phyloP scores from a whole-genome alignment of 2,113 vertebrate genomes.

The Rostratula benghalensis region DNA sequence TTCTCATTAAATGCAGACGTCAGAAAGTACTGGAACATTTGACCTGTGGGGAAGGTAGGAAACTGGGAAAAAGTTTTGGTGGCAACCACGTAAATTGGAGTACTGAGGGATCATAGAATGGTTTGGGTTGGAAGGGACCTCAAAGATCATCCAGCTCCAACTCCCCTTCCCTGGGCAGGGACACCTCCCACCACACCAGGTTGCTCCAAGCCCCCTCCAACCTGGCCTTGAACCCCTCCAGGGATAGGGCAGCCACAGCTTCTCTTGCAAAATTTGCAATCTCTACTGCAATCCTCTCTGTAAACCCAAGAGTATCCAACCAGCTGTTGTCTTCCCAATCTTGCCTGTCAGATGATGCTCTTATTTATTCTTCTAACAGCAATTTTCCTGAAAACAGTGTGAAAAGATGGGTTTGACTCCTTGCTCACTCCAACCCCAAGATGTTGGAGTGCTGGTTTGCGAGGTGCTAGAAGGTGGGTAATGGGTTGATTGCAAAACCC shows the following conservation, averaged over 20 bases:
- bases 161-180: no score
- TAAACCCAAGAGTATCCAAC: neutral
- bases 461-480: neutral
- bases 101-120: neutral
- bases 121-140: no score
- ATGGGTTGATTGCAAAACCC: neutral
- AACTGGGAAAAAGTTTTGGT: neutral
- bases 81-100: neutral
- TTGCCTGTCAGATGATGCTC: neutral
- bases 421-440: neutral
- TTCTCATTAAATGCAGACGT: neutral
- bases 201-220: no score
- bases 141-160: no score
- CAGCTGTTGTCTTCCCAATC: neutral
- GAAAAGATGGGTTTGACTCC: neutral
- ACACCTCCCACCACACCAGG: no score
- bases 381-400: neutral
- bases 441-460: accelerated
- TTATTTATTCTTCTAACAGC: neutral
- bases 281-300: neutral
- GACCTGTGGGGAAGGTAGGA: neutral
- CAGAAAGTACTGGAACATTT: neutral
- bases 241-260: no score
- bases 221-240: no score
- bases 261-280: no score